Evolutionary conservation across 2,888 invertebrate species (phyloP).

Genomic region (Megaustenia siamemsis): DNA sequence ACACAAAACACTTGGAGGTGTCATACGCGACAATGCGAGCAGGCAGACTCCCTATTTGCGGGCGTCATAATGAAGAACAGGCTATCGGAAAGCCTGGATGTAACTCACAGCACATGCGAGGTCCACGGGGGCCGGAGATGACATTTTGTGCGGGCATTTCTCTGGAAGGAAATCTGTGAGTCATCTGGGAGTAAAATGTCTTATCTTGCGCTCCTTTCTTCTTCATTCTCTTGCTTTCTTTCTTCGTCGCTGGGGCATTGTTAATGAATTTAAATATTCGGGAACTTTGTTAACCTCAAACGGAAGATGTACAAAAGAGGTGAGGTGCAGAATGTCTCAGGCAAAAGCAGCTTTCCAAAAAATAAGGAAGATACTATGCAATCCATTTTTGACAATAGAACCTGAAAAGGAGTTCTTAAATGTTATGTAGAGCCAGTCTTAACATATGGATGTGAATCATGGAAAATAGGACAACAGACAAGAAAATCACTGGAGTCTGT

Average conservation of each 20-base stretch:
- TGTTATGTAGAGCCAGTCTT: too few relatives aligned
- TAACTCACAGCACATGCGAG: slow-evolving; percentile 33
- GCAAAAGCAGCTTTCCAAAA: too few relatives aligned
- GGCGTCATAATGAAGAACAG: slow-evolving; percentile 26
- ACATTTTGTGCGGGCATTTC: slow-evolving; percentile 43
- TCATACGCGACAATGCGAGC: slow-evolving; percentile 38
- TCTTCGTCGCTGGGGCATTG: neutral
- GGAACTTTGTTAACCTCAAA: too few relatives aligned
- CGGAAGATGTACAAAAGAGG: too few relatives aligned
- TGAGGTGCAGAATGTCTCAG: too few relatives aligned
- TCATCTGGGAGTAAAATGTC: slow-evolving; percentile 32
- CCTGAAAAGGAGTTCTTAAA: too few relatives aligned
- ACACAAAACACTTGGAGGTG: slow-evolving; percentile 33
- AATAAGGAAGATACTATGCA: too few relatives aligned
- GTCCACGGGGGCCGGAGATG: slow-evolving; percentile 25
- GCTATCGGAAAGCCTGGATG: slow-evolving; percentile 5
- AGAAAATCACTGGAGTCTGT: too few relatives aligned
- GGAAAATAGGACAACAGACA: too few relatives aligned
- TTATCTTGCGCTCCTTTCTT: neutral
- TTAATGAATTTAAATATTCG: too few relatives aligned
- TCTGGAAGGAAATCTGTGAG: slow-evolving; percentile 31
- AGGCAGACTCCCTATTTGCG: slow-evolving; percentile 30
- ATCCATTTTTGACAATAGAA: too few relatives aligned
- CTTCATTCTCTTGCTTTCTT: neutral
- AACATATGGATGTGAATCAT: too few relatives aligned